Evolutionary conservation across 2,113 vertebrate genomes (phyloP).

Genomic region (Microcebus griseorufus): DNA sequence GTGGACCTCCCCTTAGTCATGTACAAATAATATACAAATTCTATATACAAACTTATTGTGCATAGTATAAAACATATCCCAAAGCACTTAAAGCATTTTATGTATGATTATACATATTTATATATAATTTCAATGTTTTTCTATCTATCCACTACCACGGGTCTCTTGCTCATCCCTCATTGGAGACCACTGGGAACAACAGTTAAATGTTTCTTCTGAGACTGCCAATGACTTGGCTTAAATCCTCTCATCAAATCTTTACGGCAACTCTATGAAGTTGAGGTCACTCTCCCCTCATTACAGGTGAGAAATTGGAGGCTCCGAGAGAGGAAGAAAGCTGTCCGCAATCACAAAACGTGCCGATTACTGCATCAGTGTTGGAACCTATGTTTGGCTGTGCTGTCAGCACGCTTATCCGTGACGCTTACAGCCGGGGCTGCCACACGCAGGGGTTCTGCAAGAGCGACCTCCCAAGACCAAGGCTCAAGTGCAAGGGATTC

Average conservation of each 20-base stretch:
- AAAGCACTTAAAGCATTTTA: not conserved
- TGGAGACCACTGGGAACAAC: not conserved
- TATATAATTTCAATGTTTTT: not conserved
- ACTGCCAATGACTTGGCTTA: not conserved
- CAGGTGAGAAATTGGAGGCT: not conserved
- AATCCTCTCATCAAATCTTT: not conserved
- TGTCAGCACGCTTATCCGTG: no score
- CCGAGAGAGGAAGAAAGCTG: not conserved
- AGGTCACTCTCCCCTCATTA: not conserved
- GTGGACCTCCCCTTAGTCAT: not conserved
- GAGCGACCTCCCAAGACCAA: no score
- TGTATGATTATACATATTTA: no score
- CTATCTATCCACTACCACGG: fast-evolving
- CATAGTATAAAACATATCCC: not conserved
- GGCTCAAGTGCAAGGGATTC: not conserved
- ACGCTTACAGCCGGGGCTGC: not conserved
- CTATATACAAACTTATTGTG: no score
- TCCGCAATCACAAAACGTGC: not conserved
- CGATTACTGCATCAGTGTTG: fast-evolving
- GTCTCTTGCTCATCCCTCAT: not conserved
- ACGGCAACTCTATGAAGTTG: not conserved
- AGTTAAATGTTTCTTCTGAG: not conserved
- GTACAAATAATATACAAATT: not conserved
- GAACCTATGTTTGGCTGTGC: not conserved
- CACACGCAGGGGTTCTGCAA: no score